A percentile compares a stretch with the other conserved stretches of the same genome.
Conservation (phyloP, 2,797 vertebrate genomes). For the Amblyraja radiata region DNA sequence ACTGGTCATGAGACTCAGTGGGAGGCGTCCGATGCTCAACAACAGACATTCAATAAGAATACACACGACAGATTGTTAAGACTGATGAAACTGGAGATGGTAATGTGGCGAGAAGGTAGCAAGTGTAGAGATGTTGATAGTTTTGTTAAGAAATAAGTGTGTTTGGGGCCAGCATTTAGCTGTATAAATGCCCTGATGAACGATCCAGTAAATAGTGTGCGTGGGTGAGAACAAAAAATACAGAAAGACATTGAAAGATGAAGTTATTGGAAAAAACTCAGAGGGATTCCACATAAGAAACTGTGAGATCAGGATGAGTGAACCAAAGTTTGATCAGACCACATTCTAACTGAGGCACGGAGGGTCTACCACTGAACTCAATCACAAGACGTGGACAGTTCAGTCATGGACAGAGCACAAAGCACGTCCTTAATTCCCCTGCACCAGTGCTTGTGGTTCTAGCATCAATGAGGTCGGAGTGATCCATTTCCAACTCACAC, state of each 20-base stretch:
- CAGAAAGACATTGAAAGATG: neutral
- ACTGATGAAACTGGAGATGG: neutral
- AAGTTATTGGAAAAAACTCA: neutral
- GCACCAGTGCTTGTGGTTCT: no score
- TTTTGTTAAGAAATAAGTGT: neutral
- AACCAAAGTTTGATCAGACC: neutral
- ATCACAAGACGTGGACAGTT: no score
- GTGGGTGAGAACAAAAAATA: neutral
- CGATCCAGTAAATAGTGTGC: neutral
- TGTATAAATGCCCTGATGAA: neutral
- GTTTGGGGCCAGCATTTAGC: neutral
- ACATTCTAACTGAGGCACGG: neutral
- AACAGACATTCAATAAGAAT: neutral
- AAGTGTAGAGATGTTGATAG: no score
- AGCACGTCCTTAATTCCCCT: no score
- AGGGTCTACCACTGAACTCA: no score
- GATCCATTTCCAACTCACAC: no score
- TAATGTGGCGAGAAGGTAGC: neutral
- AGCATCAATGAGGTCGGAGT: no score
- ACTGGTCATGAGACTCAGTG: neutral
- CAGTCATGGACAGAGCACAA: no score
- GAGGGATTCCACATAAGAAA: neutral
- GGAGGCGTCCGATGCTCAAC: neutral
- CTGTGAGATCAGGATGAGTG: neutral
- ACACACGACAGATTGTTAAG: neutral